A percentile compares a stretch with the other conserved stretches of the same genome.
Evolutionary conservation across 2,113 vertebrate species (phyloP).

Genomic region (Lagopus leucura): DNA sequence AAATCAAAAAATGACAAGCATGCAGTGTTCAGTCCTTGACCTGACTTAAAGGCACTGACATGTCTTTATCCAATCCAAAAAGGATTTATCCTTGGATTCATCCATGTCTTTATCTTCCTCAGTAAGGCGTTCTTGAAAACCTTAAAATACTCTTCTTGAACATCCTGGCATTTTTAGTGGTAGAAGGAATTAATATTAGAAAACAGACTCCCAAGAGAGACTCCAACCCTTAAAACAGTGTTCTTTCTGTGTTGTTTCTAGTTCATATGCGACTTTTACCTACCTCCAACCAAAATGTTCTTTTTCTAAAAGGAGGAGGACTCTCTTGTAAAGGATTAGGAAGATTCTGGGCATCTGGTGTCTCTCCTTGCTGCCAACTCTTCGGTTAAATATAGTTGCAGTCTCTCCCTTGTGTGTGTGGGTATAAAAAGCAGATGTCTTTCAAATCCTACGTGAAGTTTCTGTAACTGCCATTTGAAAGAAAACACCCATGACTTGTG

Average conservation of each 20-base stretch:
- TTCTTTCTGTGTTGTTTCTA: neutral
- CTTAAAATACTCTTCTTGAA: neutral
- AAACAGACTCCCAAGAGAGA: neutral
- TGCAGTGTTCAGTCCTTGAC: neutral
- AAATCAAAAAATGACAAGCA: neutral
- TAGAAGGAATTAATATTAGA: neutral
- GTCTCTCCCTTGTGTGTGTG: neutral
- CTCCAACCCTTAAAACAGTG: neutral
- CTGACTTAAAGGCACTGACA: neutral
- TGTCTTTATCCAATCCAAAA: neutral
- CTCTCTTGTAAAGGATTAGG: neutral
- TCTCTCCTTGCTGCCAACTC: neutral
- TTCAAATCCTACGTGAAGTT: conserved; percentile 16
- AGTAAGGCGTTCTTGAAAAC: neutral
- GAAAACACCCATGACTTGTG: conserved; percentile 17
- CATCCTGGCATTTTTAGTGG: neutral
- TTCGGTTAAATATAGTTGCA: conserved; percentile 22
- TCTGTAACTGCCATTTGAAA: conserved; percentile 36
- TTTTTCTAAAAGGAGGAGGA: neutral
- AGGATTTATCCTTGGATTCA: neutral
- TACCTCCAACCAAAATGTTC: neutral
- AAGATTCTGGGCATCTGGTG: neutral
- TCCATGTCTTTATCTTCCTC: neutral
- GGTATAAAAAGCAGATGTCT: conserved; percentile 28
- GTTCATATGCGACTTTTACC: neutral